Evolutionary conservation across 2,797 vertebrate genomes (phyloP).

Genomic region (Molossus molossus): DNA sequence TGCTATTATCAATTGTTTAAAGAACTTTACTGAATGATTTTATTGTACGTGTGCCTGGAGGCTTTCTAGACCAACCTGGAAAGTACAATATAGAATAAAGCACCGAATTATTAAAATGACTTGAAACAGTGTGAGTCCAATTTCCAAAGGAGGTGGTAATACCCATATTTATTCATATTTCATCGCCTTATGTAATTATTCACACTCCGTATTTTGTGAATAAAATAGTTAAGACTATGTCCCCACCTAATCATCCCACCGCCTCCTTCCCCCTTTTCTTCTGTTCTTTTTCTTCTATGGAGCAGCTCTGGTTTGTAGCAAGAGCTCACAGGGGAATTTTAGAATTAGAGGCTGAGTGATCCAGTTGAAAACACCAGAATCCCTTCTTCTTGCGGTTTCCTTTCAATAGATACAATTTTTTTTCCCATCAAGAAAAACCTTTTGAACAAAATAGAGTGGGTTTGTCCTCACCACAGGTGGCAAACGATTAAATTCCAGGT

Average conservation of each 20-base stretch:
- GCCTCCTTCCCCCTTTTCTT: neutral
- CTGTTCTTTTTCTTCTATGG: neutral
- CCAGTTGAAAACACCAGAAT: conserved; percentile 28
- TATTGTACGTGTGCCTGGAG: conserved; percentile 64
- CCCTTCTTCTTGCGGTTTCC: neutral
- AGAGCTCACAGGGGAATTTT: neutral
- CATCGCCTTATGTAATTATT: conserved; percentile 34
- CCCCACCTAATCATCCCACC: neutral
- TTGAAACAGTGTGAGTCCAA: conserved; percentile 66
- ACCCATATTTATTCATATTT: conserved; percentile 64
- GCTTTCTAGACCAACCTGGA: conserved; percentile 77
- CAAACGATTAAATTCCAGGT: neutral
- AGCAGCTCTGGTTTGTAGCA: neutral
- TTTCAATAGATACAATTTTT: neutral
- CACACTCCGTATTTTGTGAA: conserved; percentile 44
- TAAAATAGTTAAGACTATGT: conserved; percentile 20
- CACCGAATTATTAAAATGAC: conserved; percentile 74
- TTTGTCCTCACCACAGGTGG: neutral
- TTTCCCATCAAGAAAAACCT: neutral
- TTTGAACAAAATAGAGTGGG: conserved; percentile 1
- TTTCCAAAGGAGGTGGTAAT: conserved; percentile 69
- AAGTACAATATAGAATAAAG: conserved; percentile 71
- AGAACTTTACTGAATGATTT: conserved; percentile 71
- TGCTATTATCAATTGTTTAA: conserved; percentile 73
- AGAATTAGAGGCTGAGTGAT: conserved; percentile 11